Conservation (phyloP, 2,797 vertebrate genomes). For the Vireo griseus region DNA sequence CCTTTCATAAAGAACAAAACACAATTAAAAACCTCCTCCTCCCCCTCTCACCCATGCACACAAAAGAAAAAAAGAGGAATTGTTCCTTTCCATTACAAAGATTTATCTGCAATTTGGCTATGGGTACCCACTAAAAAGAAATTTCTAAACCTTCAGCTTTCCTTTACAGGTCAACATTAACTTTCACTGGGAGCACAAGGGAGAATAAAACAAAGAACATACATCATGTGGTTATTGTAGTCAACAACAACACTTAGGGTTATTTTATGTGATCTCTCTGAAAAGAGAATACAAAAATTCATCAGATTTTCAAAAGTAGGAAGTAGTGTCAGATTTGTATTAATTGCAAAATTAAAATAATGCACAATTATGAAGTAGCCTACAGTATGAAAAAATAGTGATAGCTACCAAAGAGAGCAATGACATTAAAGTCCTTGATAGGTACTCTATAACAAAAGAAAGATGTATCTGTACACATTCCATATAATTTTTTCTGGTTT, state of each 20-base stretch:
- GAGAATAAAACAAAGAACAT: background rate
- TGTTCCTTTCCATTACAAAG: background rate
- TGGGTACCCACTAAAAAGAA: background rate
- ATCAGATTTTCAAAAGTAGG: background rate
- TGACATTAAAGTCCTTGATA: background rate
- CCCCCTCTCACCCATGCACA: background rate
- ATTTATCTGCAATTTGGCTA: background rate
- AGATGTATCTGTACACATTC: background rate
- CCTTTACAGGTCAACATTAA: background rate
- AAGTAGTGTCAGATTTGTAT: background rate
- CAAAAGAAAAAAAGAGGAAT: background rate
- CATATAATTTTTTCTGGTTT: background rate
- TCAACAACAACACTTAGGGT: background rate
- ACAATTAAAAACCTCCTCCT: constrained; percentile 59
- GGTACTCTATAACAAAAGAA: background rate
- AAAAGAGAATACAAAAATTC: background rate
- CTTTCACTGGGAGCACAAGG: background rate
- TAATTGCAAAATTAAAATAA: background rate
- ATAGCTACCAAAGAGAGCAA: background rate
- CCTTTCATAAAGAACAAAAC: constrained; percentile 69
- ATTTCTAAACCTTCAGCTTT: background rate
- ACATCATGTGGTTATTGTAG: background rate
- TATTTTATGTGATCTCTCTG: background rate
- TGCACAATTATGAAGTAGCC: background rate
- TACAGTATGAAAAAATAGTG: background rate